Conservation (phyloP, 2,888 invertebrate genomes). For the Fissipunctia ypsillon region DNA sequence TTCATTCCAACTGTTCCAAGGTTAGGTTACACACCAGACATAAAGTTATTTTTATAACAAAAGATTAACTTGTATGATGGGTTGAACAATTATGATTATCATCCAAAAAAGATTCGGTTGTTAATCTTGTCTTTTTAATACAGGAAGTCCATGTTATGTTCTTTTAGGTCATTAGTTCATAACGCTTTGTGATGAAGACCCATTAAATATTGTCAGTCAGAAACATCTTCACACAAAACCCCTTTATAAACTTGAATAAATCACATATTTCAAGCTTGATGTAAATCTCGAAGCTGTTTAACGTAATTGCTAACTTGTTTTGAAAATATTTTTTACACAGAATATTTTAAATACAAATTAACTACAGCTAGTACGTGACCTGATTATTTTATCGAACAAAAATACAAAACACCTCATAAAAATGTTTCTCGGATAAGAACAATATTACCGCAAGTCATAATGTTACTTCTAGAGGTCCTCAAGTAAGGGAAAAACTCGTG, state of each 20-base stretch:
- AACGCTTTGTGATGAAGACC: neutral
- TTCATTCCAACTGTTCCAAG: constrained; percentile 11
- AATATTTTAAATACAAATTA: constrained; percentile 5
- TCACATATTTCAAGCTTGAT: neutral
- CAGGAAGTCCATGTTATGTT: constrained; percentile 50
- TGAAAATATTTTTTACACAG: neutral
- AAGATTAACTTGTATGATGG: constrained; percentile 12
- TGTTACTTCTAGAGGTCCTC: neutral
- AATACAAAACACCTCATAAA: constrained; percentile 2
- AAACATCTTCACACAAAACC: constrained; percentile 12
- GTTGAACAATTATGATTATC: constrained; percentile 28
- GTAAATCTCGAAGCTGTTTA: neutral
- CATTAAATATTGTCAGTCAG: neutral
- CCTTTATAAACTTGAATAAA: neutral
- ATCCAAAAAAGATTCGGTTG: constrained; percentile 10
- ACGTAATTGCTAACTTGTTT: neutral
- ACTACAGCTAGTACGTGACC: constrained; percentile 16
- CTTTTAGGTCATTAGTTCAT: constrained; percentile 38
- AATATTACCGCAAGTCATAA: constrained; percentile 5
- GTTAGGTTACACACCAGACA: neutral
- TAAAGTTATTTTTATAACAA: constrained; percentile 11
- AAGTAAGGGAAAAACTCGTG: constrained; percentile 17
- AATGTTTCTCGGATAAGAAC: constrained; percentile 6
- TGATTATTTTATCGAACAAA: constrained; percentile 7
- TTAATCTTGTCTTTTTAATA: constrained; percentile 32